Conservation (phyloP, 2,797 vertebrate genomes). For the Sebastes variabilis region DNA sequence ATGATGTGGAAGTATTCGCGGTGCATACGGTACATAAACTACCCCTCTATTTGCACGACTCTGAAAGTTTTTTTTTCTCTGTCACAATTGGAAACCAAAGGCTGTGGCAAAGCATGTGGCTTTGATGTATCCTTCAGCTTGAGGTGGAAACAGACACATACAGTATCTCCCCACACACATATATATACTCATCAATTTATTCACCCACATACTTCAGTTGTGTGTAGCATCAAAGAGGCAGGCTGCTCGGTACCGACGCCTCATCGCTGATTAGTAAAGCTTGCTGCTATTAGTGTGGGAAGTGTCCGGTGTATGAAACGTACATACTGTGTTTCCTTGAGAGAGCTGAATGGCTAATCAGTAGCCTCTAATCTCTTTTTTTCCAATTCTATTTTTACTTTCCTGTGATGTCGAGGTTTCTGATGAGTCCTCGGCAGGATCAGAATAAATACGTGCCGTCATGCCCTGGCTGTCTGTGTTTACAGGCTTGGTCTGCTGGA, state of each 20-base stretch:
- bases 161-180: neutral
- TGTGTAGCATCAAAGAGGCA: conserved; percentile 33
- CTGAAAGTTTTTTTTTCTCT: conserved; percentile 7
- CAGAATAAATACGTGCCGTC: neutral
- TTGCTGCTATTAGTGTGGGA: conserved; percentile 20
- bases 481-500: neutral
- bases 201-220: conserved; percentile 28
- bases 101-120: neutral
- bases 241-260: neutral
- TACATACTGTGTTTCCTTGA: neutral
- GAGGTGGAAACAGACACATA: conserved; percentile 14
- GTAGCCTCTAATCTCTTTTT: neutral
- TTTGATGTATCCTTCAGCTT: conserved; percentile 41
- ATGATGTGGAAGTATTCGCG: conserved; percentile 6
- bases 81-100: conserved; percentile 3
- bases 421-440: neutral
- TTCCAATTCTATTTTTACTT: conserved; percentile 4
- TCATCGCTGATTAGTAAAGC: conserved; percentile 35
- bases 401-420: neutral
- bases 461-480: neutral
- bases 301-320: conserved; percentile 1
- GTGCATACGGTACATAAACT: conserved; percentile 4
- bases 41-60: neutral
- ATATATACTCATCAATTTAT: conserved; percentile 27
- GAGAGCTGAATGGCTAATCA: conserved; percentile 18